These are phyloP conservation scores for Linnaemya tessellans DNA, from an alignment of 2,888 invertebrate genomes.

Conservation along the genomic window DNA sequence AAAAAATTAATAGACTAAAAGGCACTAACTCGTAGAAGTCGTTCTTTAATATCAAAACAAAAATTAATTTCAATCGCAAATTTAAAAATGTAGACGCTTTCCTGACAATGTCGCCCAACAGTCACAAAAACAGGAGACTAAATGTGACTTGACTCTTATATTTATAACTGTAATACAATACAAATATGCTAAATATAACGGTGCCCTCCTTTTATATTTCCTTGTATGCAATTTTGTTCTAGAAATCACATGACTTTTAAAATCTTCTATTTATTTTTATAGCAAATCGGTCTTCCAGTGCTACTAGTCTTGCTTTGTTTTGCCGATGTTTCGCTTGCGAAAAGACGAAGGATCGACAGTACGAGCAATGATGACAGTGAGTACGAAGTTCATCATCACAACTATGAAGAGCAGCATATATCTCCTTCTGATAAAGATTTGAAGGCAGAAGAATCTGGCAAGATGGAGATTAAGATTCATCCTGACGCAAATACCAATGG, in stretches of 20 bases:
- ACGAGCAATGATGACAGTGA: constrained; percentile 67
- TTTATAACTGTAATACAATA: too few relatives aligned
- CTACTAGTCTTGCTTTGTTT: constrained; percentile 67
- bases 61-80: too few relatives aligned
- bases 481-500: constrained; percentile 68
- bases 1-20: too few relatives aligned
- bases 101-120: too few relatives aligned
- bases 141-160: too few relatives aligned
- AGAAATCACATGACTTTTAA: neutral
- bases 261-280: constrained; percentile 14
- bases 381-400: constrained; percentile 73
- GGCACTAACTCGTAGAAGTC: too few relatives aligned
- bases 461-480: constrained; percentile 62
- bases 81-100: too few relatives aligned
- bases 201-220: too few relatives aligned
- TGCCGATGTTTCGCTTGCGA: constrained; percentile 66
- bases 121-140: too few relatives aligned
- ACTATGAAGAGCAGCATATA: constrained; percentile 71
- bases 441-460: constrained; percentile 69
- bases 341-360: constrained; percentile 47
- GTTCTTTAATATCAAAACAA: too few relatives aligned
- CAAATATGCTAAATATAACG: too few relatives aligned
- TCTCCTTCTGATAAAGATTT: constrained; percentile 58
- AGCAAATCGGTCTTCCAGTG: constrained; percentile 67
- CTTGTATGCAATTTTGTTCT: too few relatives aligned